A percentile compares a stretch with the other conserved stretches of the same genome.
These are phyloP conservation scores for Helicoverpa zea DNA, from an alignment of 1,140 invertebrate genomes.

Conservation along the genomic window DNA sequence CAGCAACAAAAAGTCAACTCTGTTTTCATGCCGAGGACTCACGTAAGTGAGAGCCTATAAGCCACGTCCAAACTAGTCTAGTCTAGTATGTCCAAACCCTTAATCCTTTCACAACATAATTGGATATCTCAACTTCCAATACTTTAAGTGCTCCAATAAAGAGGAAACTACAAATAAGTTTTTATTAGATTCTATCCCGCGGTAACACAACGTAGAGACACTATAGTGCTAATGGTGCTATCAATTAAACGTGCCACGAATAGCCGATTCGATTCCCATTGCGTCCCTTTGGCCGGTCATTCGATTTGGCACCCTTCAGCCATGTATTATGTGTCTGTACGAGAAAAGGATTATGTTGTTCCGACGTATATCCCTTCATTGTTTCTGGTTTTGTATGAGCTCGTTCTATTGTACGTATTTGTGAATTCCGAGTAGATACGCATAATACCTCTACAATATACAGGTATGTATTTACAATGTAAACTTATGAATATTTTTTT, in stretches of 20 bases:
- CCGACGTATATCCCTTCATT: too few species aligned
- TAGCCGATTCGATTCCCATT: slow-evolving; percentile 73
- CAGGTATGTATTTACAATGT: not conserved
- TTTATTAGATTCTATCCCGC: slow-evolving; percentile 20
- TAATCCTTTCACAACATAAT: slow-evolving; percentile 10
- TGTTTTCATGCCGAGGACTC: too few species aligned
- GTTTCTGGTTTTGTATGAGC: too few species aligned
- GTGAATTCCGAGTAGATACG: too few species aligned
- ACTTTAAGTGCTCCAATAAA: slow-evolving; percentile 21
- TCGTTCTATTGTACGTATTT: too few species aligned
- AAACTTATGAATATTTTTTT: not conserved
- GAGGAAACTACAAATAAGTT: slow-evolving; percentile 29
- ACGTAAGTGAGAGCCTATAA: too few species aligned
- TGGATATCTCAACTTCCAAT: slow-evolving; percentile 23
- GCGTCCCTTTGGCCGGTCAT: slow-evolving; percentile 64
- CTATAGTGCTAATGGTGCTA: slow-evolving; percentile 72
- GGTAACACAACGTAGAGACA: slow-evolving; percentile 43
- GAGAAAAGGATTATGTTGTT: slow-evolving; percentile 1
- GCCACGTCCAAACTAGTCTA: too few species aligned
- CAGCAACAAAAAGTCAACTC: too few species aligned
- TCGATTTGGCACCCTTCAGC: slow-evolving; percentile 55
- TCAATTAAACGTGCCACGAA: slow-evolving; percentile 78
- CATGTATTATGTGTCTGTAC: not conserved
- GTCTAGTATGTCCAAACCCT: not conserved
- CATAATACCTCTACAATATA: not conserved